Conservation (phyloP, 2,797 vertebrate genomes). For the Loris lydekkerianus region DNA sequence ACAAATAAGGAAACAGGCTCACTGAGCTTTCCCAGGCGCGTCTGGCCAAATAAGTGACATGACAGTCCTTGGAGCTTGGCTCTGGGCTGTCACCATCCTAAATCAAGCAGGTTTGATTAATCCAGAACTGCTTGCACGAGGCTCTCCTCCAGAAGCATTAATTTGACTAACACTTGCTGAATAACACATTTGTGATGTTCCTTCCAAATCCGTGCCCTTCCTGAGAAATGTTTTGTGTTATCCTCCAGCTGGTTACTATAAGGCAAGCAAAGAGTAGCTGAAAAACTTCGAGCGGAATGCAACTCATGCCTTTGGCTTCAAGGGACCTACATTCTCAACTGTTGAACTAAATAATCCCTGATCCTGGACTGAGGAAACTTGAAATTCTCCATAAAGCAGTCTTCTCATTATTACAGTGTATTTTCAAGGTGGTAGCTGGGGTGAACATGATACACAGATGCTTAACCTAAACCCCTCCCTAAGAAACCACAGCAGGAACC, state of each 20-base stretch:
- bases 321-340: neutral
- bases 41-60: too few species aligned
- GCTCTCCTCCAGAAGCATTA: neutral
- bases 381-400: neutral
- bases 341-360: neutral
- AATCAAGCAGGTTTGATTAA: neutral
- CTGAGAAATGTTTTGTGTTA: neutral
- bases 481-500: neutral
- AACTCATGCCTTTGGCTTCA: neutral
- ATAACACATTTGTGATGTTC: neutral
- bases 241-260: neutral
- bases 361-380: neutral
- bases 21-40: neutral
- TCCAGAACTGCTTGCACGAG: neutral
- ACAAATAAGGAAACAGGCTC: neutral
- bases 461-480: neutral
- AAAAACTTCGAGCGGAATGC: neutral
- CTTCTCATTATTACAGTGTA: fast-evolving
- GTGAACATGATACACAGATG: neutral
- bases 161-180: neutral
- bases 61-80: neutral
- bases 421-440: neutral
- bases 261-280: neutral
- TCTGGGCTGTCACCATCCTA: neutral
- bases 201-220: neutral